A percentile compares a stretch with the other conserved stretches of the same genome.
Evolutionary conservation across 2,888 invertebrate genomes (phyloP).

Genomic region (Tetranychus piercei): DNA sequence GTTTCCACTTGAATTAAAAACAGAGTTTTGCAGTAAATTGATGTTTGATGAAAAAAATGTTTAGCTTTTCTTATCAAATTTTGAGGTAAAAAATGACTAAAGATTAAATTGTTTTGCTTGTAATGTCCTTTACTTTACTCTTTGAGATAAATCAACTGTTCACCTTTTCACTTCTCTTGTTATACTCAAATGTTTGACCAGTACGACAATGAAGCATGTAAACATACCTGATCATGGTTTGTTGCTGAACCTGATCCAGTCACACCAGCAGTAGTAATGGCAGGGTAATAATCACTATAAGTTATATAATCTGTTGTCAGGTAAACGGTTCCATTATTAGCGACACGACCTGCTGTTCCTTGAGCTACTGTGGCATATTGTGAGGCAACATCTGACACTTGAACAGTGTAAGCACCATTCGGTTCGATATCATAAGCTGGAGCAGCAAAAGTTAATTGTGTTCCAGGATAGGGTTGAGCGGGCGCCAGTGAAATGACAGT

Average conservation of each 20-base stretch:
- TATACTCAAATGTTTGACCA: too few species aligned
- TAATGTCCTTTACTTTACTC: too few species aligned
- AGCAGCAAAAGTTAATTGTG: slow-evolving; percentile 23
- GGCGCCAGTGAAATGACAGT: slow-evolving; percentile 23
- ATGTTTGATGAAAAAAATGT: too few species aligned
- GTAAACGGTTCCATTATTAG: slow-evolving; percentile 20
- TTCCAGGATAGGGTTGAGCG: slow-evolving; percentile 22
- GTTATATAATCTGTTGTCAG: slow-evolving; percentile 22
- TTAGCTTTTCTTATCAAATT: too few species aligned
- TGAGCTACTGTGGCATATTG: slow-evolving; percentile 20
- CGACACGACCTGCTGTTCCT: slow-evolving; percentile 7
- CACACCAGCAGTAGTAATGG: slow-evolving; percentile 12
- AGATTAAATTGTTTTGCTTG: too few species aligned
- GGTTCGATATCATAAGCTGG: slow-evolving; percentile 21
- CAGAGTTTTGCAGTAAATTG: too few species aligned
- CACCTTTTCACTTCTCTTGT: too few species aligned
- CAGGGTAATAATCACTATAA: slow-evolving; percentile 22
- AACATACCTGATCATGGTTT: neutral
- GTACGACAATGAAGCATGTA: neutral
- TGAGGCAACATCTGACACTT: slow-evolving; percentile 20
- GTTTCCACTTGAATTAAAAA: too few species aligned
- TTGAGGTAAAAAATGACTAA: too few species aligned
- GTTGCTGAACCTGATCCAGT: neutral
- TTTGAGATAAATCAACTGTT: too few species aligned
- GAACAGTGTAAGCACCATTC: slow-evolving; percentile 20